Conservation (phyloP, 1,140 invertebrate genomes). For the Pantala flavescens region DNA sequence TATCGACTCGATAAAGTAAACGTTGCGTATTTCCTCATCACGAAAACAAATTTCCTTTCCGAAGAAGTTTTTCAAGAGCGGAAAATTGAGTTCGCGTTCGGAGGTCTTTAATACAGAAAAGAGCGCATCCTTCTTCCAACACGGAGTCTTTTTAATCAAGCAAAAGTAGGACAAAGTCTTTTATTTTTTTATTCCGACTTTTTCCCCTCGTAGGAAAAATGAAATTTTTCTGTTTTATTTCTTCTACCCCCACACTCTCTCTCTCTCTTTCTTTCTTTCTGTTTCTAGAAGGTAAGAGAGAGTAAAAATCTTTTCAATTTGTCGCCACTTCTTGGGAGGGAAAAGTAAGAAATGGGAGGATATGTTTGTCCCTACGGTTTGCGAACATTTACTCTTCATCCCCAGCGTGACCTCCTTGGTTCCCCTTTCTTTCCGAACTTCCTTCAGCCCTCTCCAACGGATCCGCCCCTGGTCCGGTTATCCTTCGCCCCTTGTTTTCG, state of each 20-base stretch:
- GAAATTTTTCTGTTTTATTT: too few relatives aligned
- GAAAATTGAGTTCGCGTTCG: not conserved
- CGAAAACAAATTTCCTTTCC: too few relatives aligned
- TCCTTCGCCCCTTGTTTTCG: not conserved
- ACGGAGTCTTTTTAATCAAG: not conserved
- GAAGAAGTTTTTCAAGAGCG: too few relatives aligned
- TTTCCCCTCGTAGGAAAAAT: not conserved
- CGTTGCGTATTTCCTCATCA: too few relatives aligned
- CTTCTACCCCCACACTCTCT: too few relatives aligned
- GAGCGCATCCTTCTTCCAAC: not conserved
- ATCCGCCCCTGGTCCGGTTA: not conserved
- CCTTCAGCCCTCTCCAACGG: not conserved
- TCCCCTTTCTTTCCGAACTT: not conserved
- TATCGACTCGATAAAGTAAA: too few relatives aligned
- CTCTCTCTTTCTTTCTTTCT: too few relatives aligned
- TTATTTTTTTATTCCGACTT: not conserved
- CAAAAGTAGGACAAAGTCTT: not conserved
- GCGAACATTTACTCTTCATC: not conserved
- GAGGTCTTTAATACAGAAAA: not conserved
- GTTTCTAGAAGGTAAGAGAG: not conserved
- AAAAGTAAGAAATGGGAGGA: constrained; percentile 5
- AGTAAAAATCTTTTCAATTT: constrained; percentile 9
- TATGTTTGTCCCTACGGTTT: not conserved
- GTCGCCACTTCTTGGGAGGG: not conserved
- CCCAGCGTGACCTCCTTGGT: not conserved